Evolutionary conservation across 1,140 invertebrate species (phyloP).

Genomic region (Caerostris darwini): DNA sequence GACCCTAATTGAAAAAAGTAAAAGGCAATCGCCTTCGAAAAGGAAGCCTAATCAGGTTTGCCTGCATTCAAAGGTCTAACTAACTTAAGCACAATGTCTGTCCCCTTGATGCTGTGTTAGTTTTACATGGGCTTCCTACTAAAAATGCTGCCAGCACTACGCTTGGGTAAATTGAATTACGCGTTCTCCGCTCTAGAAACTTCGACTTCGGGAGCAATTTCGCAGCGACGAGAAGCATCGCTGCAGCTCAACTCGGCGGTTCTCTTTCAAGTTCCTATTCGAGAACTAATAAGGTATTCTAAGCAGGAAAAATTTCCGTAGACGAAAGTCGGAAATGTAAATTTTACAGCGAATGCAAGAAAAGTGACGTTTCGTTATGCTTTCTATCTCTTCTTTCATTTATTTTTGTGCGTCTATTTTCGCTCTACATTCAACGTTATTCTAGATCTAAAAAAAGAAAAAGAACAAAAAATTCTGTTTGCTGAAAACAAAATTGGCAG

Average conservation of each 20-base stretch:
- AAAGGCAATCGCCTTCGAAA: neutral
- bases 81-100: neutral
- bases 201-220: neutral
- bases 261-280: constrained; percentile 12
- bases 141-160: neutral
- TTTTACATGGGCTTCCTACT: neutral
- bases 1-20: neutral
- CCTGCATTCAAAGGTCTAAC: neutral
- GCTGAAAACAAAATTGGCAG: neutral
- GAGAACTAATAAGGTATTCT: constrained; percentile 25
- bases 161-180: neutral
- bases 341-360: neutral
- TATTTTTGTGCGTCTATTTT: neutral
- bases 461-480: neutral
- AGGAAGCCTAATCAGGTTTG: neutral
- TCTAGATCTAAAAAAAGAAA: neutral
- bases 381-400: neutral
- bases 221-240: neutral
- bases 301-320: constrained; percentile 2
- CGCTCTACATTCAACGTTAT: neutral
- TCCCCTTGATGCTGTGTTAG: neutral
- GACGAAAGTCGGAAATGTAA: constrained; percentile 25
- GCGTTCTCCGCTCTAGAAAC: neutral
- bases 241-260: neutral
- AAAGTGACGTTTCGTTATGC: neutral